A percentile compares a stretch with the other conserved stretches of the same genome.
Evolutionary conservation across 2,797 vertebrate species (phyloP).

Genomic region (Danio aesculapii): DNA sequence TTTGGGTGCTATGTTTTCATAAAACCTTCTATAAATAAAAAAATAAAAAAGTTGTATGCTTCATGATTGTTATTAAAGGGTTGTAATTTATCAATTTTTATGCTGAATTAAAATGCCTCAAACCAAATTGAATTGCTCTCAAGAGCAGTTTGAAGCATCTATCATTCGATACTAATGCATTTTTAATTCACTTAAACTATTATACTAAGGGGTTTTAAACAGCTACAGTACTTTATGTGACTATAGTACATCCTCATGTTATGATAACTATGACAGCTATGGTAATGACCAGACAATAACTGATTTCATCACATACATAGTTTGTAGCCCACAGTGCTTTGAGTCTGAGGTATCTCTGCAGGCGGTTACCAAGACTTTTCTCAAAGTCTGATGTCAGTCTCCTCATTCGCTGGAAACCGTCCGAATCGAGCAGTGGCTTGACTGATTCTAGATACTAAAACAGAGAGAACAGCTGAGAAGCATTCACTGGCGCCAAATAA

Average conservation of each 20-base stretch:
- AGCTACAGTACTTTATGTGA: not conserved
- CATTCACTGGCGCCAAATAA: not conserved
- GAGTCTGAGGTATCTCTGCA: conserved; percentile 86
- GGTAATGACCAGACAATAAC: not conserved
- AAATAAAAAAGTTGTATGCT: not conserved
- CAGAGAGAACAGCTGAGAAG: not conserved
- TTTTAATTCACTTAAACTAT: not conserved
- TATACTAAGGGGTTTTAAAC: not conserved
- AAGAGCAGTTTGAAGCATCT: not conserved
- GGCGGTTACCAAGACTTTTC: conserved; percentile 76
- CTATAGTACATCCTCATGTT: not conserved
- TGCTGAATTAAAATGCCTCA: no score
- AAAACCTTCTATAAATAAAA: no score
- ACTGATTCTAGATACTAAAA: conserved; percentile 86
- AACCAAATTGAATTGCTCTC: no score
- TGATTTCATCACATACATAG: conserved; percentile 78
- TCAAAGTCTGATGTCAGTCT: conserved; percentile 82
- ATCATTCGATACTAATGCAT: not conserved
- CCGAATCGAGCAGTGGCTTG: conserved; percentile 76
- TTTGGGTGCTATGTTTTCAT: no score
- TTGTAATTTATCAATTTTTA: not conserved
- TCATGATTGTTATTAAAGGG: not conserved
- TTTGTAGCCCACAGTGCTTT: conserved; percentile 91
- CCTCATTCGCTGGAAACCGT: conserved; percentile 74
- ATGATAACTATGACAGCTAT: not conserved